Base-by-base conservation (phyloP, 2,888 invertebrate genomes). In the Tromatobia lineatoria region DNA sequence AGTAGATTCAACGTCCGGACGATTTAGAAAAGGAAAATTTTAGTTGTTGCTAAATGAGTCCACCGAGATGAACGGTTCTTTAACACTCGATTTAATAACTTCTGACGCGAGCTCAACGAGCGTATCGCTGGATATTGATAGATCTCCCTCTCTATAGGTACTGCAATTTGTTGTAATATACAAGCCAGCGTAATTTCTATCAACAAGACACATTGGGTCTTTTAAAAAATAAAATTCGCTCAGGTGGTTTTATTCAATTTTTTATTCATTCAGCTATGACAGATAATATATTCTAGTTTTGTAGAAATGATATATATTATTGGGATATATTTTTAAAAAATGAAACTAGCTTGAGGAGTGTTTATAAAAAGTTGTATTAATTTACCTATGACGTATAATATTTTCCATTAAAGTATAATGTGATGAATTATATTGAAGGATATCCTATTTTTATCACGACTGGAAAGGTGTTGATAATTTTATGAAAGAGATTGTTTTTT, bases 401-500 rank as follows among this genome's bases (percentile, higher is more conserved):
- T 42, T 42, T 2, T 42, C 8, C 7, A 42, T 11, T 42, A 4
- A 2, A 2, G 8, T 45, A n/a, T 50, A 13, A 50, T 13, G 18
- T 50, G 18, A 1, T 7, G 1, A n/a, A 3, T 8, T 0, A 50
- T 50, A 15, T 18, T 29, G 29, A 3, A 4, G 4, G 2, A 29
- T 29, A 29, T 29, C 4, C 11, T 11, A 20, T 11, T 23, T 20
- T 54, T 54, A 20, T 11, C 23, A 13, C 8, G 2, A 13, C 11
- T 11, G 15, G 2, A 23, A 57, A 23, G 1, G 6, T 13, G 20
- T 13, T 1, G 29, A 13, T 23, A 4, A 25, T 25, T 50, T 50
- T 25, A 23, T n/a, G 67, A 50, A 50, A 29, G 69, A 50, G 25
- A 69, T 54, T 52, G 18, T 7, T 11, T 71, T 71, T 54, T 57